Percentiles rank a stretch among this genome's conserved stretches.
Evolutionary conservation across 2,888 invertebrate species (phyloP).

Genomic region (Eutolmus rufibarbis): DNA sequence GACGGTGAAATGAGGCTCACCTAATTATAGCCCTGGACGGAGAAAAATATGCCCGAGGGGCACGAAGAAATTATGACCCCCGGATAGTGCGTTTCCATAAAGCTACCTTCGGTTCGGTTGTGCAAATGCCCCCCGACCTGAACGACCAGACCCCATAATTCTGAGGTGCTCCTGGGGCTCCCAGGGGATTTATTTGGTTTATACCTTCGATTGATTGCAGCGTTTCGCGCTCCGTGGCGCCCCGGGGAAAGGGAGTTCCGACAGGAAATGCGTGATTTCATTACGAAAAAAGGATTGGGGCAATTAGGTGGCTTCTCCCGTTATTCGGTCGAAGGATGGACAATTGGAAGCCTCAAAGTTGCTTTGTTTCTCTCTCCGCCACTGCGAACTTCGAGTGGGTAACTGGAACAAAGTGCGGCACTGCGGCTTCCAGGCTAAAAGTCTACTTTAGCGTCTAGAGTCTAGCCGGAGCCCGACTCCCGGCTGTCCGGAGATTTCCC

Average conservation of each 20-base stretch:
- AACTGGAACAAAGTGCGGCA: neutral
- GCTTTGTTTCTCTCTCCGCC: neutral
- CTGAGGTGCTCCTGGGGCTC: neutral
- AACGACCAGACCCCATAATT: neutral
- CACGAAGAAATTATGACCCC: slow-evolving; percentile 37
- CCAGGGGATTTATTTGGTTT: neutral
- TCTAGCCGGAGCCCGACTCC: neutral
- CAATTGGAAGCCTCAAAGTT: slow-evolving; percentile 23
- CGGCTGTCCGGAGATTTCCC: neutral
- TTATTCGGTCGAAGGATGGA: neutral
- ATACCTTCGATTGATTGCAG: neutral
- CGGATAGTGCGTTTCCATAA: neutral
- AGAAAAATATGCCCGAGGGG: slow-evolving; percentile 32
- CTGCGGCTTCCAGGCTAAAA: neutral
- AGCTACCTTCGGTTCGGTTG: neutral
- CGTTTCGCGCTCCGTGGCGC: neutral
- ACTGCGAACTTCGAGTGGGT: neutral
- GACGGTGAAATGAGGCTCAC: slow-evolving; percentile 33
- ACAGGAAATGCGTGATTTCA: slow-evolving; percentile 35
- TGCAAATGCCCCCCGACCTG: neutral
- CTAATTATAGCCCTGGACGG: slow-evolving; percentile 12
- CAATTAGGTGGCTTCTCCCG: slow-evolving; percentile 29
- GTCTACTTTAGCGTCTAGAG: neutral
- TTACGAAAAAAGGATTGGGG: slow-evolving; percentile 29
- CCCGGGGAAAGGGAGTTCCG: neutral